phyloP scores from a whole-genome alignment of 1,140 invertebrate genomes.

The Xylocopa sonorina region DNA sequence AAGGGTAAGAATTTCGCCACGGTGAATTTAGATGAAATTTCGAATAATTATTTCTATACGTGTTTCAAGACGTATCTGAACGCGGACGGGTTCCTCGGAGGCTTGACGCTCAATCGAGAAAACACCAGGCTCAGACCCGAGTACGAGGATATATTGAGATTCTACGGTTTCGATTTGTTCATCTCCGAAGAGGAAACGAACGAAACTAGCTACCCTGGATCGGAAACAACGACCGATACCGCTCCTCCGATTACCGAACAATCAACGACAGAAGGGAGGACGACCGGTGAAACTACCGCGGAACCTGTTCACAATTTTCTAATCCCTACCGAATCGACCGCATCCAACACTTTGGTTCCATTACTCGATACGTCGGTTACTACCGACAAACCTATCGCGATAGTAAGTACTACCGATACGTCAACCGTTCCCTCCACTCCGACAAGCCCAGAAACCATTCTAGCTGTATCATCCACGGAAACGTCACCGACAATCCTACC shows the following conservation, averaged over 20 bases:
- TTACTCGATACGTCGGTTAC: too few species aligned
- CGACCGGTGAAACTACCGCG: background rate
- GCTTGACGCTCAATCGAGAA: constrained; percentile 88
- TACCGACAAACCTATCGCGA: background rate
- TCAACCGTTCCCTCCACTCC: background rate
- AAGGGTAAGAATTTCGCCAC: constrained; percentile 83
- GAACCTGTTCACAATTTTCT: too few species aligned
- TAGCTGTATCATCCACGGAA: background rate
- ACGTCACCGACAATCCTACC: background rate
- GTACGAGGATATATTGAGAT: constrained; percentile 87
- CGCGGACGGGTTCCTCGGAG: constrained; percentile 90
- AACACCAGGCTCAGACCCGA: constrained; percentile 87
- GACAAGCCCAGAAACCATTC: too few species aligned
- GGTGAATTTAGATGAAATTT: background rate
- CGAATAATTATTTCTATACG: background rate
- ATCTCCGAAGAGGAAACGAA: constrained; percentile 31
- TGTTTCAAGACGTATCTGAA: constrained; percentile 88
- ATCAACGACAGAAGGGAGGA: constrained; percentile 1
- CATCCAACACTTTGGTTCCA: too few species aligned
- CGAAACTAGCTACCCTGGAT: constrained; percentile 40
- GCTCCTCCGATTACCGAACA: constrained; percentile 19
- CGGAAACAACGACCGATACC: background rate
- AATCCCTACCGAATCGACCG: too few species aligned
- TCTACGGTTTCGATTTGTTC: constrained; percentile 88
- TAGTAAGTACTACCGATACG: background rate